Percentiles rank a stretch among this genome's conserved stretches.
These are phyloP conservation scores for Conus ventricosus DNA, from an alignment of 1,140 invertebrate species.

Conservation along the genomic window DNA sequence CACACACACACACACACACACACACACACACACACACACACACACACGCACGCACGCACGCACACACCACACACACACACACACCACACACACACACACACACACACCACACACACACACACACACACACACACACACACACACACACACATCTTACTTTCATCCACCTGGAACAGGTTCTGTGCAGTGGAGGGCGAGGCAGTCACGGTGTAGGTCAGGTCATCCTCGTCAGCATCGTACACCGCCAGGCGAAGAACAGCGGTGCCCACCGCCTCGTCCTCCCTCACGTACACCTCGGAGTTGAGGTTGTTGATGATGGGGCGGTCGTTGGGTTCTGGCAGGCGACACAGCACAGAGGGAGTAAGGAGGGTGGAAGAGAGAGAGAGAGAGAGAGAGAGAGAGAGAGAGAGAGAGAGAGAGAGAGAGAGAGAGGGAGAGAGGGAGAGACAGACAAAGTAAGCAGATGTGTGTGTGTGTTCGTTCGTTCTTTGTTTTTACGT, in stretches of 20 bases:
- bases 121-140: neutral
- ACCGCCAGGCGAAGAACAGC: neutral
- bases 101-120: constrained; percentile 13
- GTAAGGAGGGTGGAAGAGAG: too few species aligned
- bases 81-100: constrained; percentile 6
- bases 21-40: neutral
- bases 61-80: neutral
- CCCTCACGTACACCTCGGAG: neutral
- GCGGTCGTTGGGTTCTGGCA: neutral
- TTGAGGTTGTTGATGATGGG: constrained; percentile 32
- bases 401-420: neutral
- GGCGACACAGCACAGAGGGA: too few species aligned
- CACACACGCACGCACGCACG: neutral
- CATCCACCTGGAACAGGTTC: neutral
- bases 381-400: neutral
- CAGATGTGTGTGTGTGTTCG: neutral
- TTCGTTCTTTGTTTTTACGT: too few species aligned
- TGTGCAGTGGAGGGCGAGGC: neutral
- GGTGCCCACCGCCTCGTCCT: neutral
- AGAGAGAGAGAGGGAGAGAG: neutral
- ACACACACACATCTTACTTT: neutral
- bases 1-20: too few species aligned
- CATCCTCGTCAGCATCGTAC: neutral
- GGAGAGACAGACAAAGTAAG: neutral
- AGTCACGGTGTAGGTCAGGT: constrained; percentile 1